A percentile compares a stretch with the other conserved stretches of the same genome.
Conservation (phyloP, 2,888 invertebrate species). For the Melanargia galathea region DNA sequence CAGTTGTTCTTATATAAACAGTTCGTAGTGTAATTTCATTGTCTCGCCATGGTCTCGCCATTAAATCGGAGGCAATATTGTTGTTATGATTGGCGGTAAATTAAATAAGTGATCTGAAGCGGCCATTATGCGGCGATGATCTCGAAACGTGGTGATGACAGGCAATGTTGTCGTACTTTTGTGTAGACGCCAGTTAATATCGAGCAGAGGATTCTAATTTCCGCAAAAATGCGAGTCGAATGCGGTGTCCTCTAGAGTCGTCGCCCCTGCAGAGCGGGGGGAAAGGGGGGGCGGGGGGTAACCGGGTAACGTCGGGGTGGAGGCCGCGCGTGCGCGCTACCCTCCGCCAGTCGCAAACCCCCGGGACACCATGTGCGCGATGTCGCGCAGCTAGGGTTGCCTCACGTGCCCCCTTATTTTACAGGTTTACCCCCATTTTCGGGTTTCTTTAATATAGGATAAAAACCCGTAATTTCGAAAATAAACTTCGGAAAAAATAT, state of each 20-base stretch:
- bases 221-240: slow-evolving; percentile 67
- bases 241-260: slow-evolving; percentile 67
- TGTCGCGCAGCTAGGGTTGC: slow-evolving; percentile 26
- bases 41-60: neutral
- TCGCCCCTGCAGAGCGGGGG: slow-evolving; percentile 56
- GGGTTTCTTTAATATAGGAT: too few species aligned
- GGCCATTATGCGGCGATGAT: slow-evolving; percentile 25
- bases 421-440: too few species aligned
- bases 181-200: slow-evolving; percentile 50
- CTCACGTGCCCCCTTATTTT: neutral
- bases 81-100: slow-evolving; percentile 32
- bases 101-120: slow-evolving; percentile 29
- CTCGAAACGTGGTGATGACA: slow-evolving; percentile 36
- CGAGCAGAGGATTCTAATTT: slow-evolving; percentile 70
- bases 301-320: slow-evolving; percentile 49
- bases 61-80: slow-evolving; percentile 21
- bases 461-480: too few species aligned
- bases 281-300: slow-evolving; percentile 44
- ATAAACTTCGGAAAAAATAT: too few species aligned
- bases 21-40: slow-evolving; percentile 5
- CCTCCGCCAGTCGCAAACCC: slow-evolving; percentile 48
- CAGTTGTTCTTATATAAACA: neutral
- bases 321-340: slow-evolving; percentile 62
- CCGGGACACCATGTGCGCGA: slow-evolving; percentile 61
- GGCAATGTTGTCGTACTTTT: slow-evolving; percentile 38